Evolutionary conservation across 2,888 invertebrate genomes (phyloP).

Genomic region (Colletes collaris): DNA sequence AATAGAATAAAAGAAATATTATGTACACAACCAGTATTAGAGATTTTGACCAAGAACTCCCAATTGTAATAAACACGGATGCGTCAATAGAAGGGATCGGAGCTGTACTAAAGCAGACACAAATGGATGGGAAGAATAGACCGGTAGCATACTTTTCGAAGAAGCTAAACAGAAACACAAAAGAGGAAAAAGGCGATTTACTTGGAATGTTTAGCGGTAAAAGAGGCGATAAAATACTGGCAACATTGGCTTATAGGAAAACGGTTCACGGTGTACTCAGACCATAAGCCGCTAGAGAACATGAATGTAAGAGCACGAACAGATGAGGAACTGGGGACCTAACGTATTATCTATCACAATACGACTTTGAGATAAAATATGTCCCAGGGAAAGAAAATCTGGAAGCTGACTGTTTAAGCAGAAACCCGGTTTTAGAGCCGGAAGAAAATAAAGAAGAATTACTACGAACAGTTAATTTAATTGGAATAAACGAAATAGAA

Average conservation of each 20-base stretch:
- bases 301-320: constrained; percentile 65
- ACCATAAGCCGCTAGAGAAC: constrained; percentile 28
- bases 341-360: constrained; percentile 42
- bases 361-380: constrained; percentile 62
- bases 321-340: constrained; percentile 65
- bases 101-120: constrained; percentile 10
- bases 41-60: constrained; percentile 24
- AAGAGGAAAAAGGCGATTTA: not conserved
- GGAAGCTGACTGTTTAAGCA: not conserved
- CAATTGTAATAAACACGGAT: constrained; percentile 70
- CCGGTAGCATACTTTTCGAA: constrained; percentile 3
- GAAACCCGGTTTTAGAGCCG: not conserved
- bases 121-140: not conserved
- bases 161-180: not conserved
- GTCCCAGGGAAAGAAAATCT: not conserved
- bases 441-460: not conserved
- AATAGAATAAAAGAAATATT: not conserved
- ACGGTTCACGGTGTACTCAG: constrained; percentile 20
- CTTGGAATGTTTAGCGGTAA: constrained; percentile 33
- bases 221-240: constrained; percentile 64
- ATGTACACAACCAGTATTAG: constrained; percentile 10
- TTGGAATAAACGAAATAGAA: not conserved
- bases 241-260: constrained; percentile 59
- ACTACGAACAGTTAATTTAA: not conserved
- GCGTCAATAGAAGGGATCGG: constrained; percentile 55